Base-by-base conservation (phyloP, 37 sponge, comb jelly and placozoan species). In the Axinella damicornis region DNA sequence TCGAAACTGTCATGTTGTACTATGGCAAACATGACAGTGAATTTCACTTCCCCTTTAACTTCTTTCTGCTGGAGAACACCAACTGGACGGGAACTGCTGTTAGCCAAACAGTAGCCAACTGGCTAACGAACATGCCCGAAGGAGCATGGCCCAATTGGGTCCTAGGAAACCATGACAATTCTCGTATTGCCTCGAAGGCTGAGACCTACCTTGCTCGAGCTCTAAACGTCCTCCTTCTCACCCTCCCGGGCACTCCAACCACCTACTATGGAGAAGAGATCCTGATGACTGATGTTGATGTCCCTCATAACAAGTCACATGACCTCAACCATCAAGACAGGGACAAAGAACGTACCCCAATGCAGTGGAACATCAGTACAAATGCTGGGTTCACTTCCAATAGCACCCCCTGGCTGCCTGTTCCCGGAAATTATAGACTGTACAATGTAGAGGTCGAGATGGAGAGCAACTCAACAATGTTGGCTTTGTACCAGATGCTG, bases 181-280 rank as follows among this genome's bases (percentile, higher is more conserved):
- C 79, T 33, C 89, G 97, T 22, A 86, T 96, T 61, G 89, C 95
- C 33, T 70, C 81, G n/a, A 82, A 77, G 35, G 91, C 67, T 24
- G 95, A 95, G 5, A 59, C 65, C 30, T 77, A 84, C 57, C 84
- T 85, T 21, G 89, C 92, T 19, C 36, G 84, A 46, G 88, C 86
- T 31, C 78, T 94, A 60, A 91, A 91, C 22, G 80, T 94, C 5
- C 81, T 96, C 25, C 83, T 94, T 21, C 80, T 96, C 57, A 84
- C 89, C 32, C 81, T 96, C 0, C 97, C 97, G 9, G 97, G 97
- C 15, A 96, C 97, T 19, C 92, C 95, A 18, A 94, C 95, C 56
- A 88, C 97, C 5, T 96, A 96, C 73, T 96, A 94, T 63, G 97
- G 97, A 2, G 97, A 96, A 52, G 97, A 96, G 53, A 87, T 96